Conservation (phyloP, 2,113 vertebrate species). For the Carassius carassius region DNA sequence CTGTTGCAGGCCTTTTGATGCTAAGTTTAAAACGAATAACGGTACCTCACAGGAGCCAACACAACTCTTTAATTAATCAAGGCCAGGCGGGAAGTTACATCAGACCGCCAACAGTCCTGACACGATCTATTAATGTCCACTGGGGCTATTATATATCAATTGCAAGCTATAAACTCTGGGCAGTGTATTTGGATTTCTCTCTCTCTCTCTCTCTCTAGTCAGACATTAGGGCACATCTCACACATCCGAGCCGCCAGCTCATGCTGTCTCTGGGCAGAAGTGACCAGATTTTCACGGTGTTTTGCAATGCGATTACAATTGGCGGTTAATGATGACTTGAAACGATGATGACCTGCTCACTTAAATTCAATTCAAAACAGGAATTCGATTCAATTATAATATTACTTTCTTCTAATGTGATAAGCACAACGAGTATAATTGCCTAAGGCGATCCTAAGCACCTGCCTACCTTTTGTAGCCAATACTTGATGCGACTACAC, state of each 20-base stretch:
- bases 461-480: background rate
- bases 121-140: slow-evolving; percentile 49
- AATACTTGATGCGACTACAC: background rate
- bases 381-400: background rate
- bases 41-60: background rate
- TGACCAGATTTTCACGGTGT: background rate
- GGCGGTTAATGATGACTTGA: slow-evolving; percentile 20
- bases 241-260: background rate
- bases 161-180: slow-evolving; percentile 35
- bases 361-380: slow-evolving; percentile 53
- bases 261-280: slow-evolving; percentile 34
- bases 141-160: slow-evolving; percentile 45
- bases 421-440: no score
- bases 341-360: slow-evolving; percentile 38
- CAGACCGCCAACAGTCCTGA: background rate
- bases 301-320: slow-evolving; percentile 11
- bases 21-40: background rate
- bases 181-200: slow-evolving; percentile 14
- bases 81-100: background rate
- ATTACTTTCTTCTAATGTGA: background rate
- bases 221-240: slow-evolving; percentile 6
- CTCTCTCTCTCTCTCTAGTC: slow-evolving; percentile 1
- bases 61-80: slow-evolving; percentile 8
- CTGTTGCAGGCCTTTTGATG: background rate
- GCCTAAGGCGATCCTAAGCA: background rate